phyloP scores from a whole-genome alignment of 2,797 vertebrate genomes.

The Forpus xanthops region DNA sequence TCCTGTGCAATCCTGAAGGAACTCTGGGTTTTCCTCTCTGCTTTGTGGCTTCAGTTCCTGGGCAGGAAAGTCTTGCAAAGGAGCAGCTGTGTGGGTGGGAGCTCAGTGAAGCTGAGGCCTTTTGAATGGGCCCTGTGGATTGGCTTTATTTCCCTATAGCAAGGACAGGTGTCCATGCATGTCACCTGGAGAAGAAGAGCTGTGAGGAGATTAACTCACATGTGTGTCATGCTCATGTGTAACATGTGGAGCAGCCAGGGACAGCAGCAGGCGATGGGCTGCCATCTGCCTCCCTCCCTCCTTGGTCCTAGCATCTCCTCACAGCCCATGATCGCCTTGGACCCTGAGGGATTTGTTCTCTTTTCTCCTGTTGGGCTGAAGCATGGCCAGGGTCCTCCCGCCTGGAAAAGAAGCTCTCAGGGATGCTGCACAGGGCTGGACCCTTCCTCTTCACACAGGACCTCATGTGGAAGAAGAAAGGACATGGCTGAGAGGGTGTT shows the following conservation, averaged over 20 bases:
- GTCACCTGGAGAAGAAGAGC: background rate
- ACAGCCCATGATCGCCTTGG: background rate
- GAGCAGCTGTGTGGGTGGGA: background rate
- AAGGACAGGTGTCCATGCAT: accelerated
- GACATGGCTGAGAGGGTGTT: background rate
- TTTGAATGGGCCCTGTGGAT: background rate
- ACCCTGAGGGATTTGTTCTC: background rate
- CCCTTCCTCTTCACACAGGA: background rate
- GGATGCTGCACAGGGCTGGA: background rate
- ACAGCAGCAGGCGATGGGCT: background rate
- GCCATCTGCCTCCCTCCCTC: background rate
- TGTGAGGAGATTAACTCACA: too few relatives aligned
- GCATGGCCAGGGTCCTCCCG: accelerated
- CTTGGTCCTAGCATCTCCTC: background rate
- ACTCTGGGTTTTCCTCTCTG: constrained; percentile 15
- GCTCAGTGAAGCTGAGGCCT: background rate
- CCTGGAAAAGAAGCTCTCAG: background rate
- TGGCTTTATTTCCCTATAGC: background rate
- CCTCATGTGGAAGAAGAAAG: background rate
- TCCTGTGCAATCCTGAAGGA: background rate
- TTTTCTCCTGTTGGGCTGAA: background rate
- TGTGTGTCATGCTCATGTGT: accelerated
- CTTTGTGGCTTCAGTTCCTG: background rate
- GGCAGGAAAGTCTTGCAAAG: background rate
- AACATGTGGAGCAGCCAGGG: background rate